Evolutionary conservation across 2,797 vertebrate species (phyloP).

Genomic region (Steatocranus sp.): DNA sequence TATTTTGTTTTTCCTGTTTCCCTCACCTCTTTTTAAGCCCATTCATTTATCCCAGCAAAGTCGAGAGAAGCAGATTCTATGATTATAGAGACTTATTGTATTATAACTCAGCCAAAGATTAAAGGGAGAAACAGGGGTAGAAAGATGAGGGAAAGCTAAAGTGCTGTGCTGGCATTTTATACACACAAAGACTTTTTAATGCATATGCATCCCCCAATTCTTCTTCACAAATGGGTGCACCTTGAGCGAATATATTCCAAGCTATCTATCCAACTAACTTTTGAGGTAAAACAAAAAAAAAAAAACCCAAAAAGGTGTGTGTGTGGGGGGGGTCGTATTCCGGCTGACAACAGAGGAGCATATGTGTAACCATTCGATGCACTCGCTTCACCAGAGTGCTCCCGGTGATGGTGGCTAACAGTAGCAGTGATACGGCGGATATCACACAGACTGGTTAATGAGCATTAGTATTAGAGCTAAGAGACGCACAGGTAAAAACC

Average conservation of each 20-base stretch:
- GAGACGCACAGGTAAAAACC: conserved; percentile 70
- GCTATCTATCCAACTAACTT: conserved; percentile 65
- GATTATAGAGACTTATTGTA: conserved; percentile 65
- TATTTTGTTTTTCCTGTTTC: conserved; percentile 9
- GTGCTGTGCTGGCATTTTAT: conserved; percentile 66
- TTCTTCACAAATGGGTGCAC: conserved; percentile 66
- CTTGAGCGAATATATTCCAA: conserved; percentile 69
- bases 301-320: rapidly evolving
- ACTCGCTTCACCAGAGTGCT: conserved; percentile 49
- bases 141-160: conserved; percentile 61
- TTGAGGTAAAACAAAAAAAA: conserved; percentile 50
- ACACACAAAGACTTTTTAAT: conserved; percentile 69
- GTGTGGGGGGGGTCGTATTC: conserved; percentile 12
- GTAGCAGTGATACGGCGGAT: conserved; percentile 45
- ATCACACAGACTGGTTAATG: conserved; percentile 81
- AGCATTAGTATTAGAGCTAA: conserved; percentile 75
- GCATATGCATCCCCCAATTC: conserved; percentile 64
- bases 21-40: conserved; percentile 4
- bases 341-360: conserved; percentile 37
- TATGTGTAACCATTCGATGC: conserved; percentile 42
- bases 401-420: conserved; percentile 60
- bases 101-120: conserved; percentile 62
- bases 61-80: conserved; percentile 37
- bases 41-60: conserved; percentile 45
- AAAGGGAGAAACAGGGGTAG: conserved; percentile 56